Percentiles rank a stretch among this genome's conserved stretches.
These are phyloP conservation scores for Chamaea fasciata DNA, from an alignment of 2,113 vertebrate species.

Conservation along the genomic window DNA sequence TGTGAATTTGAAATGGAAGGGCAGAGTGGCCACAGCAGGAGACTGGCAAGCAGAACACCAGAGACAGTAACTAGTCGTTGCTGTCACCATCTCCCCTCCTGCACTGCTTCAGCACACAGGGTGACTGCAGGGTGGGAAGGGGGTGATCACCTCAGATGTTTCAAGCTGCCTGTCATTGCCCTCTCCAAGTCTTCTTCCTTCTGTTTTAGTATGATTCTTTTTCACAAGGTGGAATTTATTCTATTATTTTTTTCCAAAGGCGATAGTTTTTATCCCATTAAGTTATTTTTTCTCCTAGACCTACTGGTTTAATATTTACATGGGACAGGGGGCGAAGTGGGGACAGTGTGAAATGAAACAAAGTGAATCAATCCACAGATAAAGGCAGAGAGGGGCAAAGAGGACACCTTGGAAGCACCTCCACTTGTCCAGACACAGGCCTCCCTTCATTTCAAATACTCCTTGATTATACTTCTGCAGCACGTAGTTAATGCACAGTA, in stretches of 20 bases:
- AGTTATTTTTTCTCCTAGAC: background rate
- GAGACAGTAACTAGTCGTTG: background rate
- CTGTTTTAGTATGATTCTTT: background rate
- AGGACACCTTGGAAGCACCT: background rate
- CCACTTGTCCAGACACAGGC: background rate
- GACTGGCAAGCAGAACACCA: background rate
- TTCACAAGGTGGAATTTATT: background rate
- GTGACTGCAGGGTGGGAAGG: rapidly evolving
- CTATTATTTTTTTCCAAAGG: background rate
- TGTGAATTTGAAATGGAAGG: background rate
- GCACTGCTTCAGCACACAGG: background rate
- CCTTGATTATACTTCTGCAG: background rate
- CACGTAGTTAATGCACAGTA: background rate
- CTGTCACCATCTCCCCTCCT: background rate
- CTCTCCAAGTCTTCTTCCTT: background rate
- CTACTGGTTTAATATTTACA: background rate
- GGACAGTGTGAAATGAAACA: background rate
- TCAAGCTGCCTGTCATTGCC: background rate
- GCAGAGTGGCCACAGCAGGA: background rate
- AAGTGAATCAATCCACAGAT: background rate
- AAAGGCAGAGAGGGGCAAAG: background rate
- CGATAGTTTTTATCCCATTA: background rate
- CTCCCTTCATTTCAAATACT: background rate
- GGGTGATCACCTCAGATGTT: background rate
- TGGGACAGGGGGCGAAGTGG: rapidly evolving